phyloP scores from a whole-genome alignment of 2,797 vertebrate genomes.

The Sebastolobus altivelis region DNA sequence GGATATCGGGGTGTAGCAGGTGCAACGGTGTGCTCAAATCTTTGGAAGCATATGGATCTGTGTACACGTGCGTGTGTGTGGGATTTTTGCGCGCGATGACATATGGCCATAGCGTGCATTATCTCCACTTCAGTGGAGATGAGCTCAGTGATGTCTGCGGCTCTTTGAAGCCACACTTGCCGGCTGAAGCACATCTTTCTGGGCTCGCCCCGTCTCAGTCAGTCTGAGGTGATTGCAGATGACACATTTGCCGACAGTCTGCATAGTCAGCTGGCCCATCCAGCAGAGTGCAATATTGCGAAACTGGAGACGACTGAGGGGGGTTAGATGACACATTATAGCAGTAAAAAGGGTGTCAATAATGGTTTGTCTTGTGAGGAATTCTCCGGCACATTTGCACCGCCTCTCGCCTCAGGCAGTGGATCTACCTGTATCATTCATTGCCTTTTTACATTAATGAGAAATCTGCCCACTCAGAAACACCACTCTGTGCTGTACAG shows the following conservation, averaged over 20 bases:
- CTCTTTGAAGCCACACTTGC: constrained; percentile 21
- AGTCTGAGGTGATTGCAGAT: constrained; percentile 64
- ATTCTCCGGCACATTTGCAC: constrained; percentile 53
- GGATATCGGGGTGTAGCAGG: neutral
- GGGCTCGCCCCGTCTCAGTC: constrained; percentile 24
- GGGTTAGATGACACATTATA: constrained; percentile 64
- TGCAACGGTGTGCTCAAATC: neutral
- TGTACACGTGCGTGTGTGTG: neutral
- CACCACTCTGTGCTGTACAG: constrained; percentile 10
- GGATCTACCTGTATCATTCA: constrained; percentile 33
- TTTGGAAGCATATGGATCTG: constrained; percentile 22
- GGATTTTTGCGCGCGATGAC: neutral
- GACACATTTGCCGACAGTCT: constrained; percentile 65
- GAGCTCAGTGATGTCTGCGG: constrained; percentile 9
- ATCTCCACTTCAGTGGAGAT: neutral
- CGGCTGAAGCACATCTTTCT: constrained; percentile 28
- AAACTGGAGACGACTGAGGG: constrained; percentile 54
- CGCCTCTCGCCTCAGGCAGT: constrained; percentile 17
- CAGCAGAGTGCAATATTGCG: constrained; percentile 57
- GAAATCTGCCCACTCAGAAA: constrained; percentile 40
- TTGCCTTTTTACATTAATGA: constrained; percentile 54
- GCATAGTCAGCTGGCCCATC: constrained; percentile 68
- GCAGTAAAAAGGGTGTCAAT: constrained; percentile 67
- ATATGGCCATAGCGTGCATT: neutral
- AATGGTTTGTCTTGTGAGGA: constrained; percentile 65